Evolutionary conservation across 2,888 invertebrate genomes (phyloP), one percentile per base, ranked within the genome.

Genomic region (Sthenelais limicola): DNA sequence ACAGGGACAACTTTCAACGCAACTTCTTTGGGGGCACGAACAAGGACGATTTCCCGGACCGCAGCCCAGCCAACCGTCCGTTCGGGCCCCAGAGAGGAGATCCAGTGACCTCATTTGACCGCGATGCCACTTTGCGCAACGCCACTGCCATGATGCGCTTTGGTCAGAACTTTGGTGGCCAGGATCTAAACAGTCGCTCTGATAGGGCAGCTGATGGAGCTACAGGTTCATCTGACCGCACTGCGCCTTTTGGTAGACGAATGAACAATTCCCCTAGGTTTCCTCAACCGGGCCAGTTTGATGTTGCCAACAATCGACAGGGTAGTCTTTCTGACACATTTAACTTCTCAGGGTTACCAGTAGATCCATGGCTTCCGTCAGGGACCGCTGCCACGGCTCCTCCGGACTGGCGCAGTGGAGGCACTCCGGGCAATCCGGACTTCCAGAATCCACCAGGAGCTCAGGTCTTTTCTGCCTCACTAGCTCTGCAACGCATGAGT

Each of bases 401-500:
- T 3, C 62, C 62, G 18, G 38, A 33, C 38, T 62, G 62, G 62
- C 9, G 62, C 9, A n/a, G 7, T 26, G 35, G 38, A 24, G 38
- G 38, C 1, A 43, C 38, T 12, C 9, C 12, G 12, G 62, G 62
- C 21, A 62, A 15, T 43, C 62, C 35, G 62, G 62, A 62, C 38
- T 62, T 62, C 62, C 62, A 62, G 38, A 35, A 35, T 5, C 62
- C 62, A 1, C 38, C 62, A 3, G 62, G 62, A 1, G 62, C 62
- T 1, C 62, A 62, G 24, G 43, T 62, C 38, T 62, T 38, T 28
- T 62, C 62, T 1, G 62, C 62, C 62, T 62, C 62, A 3, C 35
- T 62, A 43, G 62, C 62, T 18, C 62, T 62, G 38, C 62, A 62
- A 43, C 62, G 62, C 2, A 62, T 62, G 62, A 62, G 62, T 43